Evolutionary conservation across 2,888 invertebrate genomes (phyloP).

Genomic region (Chloroclysta siterata): DNA sequence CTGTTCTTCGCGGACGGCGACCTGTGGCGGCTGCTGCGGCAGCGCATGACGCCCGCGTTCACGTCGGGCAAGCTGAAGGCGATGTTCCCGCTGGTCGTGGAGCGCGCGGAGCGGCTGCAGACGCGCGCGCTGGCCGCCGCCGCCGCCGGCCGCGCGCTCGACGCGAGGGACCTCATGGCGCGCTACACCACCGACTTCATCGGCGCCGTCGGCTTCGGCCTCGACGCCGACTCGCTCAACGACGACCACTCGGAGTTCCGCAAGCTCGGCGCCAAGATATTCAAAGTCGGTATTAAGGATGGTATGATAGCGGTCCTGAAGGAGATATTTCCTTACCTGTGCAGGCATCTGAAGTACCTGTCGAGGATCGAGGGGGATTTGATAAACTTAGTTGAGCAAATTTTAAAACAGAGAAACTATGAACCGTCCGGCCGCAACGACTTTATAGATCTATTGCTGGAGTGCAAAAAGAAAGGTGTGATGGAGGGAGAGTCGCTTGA

Average conservation of each 20-base stretch:
- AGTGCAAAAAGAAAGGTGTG: conserved; percentile 55
- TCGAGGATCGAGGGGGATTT: conserved; percentile 54
- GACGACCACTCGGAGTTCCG: conserved; percentile 62
- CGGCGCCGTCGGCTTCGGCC: conserved; percentile 66
- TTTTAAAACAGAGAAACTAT: conserved; percentile 58
- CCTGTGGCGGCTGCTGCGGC: conserved; percentile 65
- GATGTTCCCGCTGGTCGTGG: conserved; percentile 68
- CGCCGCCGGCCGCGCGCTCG: conserved; percentile 45
- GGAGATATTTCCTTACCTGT: conserved; percentile 55
- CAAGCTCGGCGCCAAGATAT: conserved; percentile 60
- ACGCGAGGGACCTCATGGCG: conserved; percentile 68
- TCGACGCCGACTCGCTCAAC: conserved; percentile 62
- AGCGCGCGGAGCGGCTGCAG: conserved; percentile 61
- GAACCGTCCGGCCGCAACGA: conserved; percentile 60
- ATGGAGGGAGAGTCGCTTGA: conserved; percentile 61
- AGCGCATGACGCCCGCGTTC: conserved; percentile 69
- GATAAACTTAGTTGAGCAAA: conserved; percentile 54
- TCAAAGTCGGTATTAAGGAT: conserved; percentile 45
- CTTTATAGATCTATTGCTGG: conserved; percentile 63
- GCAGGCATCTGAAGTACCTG: conserved; percentile 52
- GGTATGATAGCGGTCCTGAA: conserved; percentile 51
- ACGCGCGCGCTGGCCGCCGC: conserved; percentile 50
- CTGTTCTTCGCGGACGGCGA: conserved; percentile 68
- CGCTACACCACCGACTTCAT: conserved; percentile 69
- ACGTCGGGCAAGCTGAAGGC: conserved; percentile 65